These are phyloP conservation scores for Penaeus japonicus DNA, from an alignment of 1,140 invertebrate species.

Conservation along the genomic window DNA sequence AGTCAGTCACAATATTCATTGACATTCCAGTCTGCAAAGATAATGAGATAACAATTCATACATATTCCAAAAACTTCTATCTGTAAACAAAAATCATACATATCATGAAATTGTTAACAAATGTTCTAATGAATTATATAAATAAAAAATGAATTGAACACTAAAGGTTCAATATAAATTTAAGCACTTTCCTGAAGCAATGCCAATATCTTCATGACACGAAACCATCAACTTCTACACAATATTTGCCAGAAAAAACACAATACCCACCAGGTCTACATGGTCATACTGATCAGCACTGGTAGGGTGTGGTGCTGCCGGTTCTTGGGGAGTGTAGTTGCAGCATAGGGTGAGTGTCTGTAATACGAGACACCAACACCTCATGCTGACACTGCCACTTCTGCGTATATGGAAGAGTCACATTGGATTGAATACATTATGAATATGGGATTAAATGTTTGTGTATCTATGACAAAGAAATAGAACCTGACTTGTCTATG, in stretches of 20 bases:
- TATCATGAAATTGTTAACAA: too few relatives aligned
- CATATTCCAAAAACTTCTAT: too few relatives aligned
- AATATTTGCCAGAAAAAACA: not conserved
- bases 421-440: not conserved
- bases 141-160: not conserved
- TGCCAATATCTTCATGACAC: too few relatives aligned
- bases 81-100: too few relatives aligned
- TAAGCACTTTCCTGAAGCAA: too few relatives aligned
- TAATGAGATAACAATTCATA: too few relatives aligned
- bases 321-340: conserved; percentile 48
- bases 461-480: too few relatives aligned
- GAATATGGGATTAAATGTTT: not conserved
- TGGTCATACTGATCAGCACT: conserved; percentile 57
- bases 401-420: not conserved
- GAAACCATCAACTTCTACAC: not conserved
- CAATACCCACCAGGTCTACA: conserved; percentile 42
- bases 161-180: not conserved
- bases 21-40: conserved; percentile 65
- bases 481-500: too few relatives aligned
- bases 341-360: conserved; percentile 54
- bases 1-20: conserved; percentile 73
- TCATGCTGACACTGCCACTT: conserved; percentile 55
- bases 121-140: too few relatives aligned
- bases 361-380: conserved; percentile 57
- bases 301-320: not conserved